These are phyloP conservation scores for Drosophila nigricruria DNA, from an alignment of 2,888 invertebrate species.

Conservation along the genomic window DNA sequence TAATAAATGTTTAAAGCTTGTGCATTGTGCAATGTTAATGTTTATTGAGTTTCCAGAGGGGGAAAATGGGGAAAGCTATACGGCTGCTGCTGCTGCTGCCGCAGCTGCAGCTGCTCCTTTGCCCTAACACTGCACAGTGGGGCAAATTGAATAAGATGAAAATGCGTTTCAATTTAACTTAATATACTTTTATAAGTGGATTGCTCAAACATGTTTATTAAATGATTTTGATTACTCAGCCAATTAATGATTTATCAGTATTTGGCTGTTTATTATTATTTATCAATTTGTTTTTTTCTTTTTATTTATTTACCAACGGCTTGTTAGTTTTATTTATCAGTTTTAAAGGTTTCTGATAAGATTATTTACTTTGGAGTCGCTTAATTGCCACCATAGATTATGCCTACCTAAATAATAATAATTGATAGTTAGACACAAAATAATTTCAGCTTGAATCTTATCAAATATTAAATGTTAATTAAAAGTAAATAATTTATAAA, in stretches of 20 bases:
- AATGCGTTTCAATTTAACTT: background rate
- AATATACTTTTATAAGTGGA: background rate
- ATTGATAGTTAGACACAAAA: background rate
- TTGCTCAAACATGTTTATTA: background rate
- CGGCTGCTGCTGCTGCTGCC: background rate
- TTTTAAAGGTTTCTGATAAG: background rate
- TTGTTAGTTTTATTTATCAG: background rate
- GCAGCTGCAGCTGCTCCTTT: background rate
- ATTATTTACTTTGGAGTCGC: background rate
- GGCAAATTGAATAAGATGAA: background rate
- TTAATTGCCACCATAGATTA: background rate
- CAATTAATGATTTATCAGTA: background rate
- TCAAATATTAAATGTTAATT: background rate
- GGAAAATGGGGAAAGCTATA: background rate
- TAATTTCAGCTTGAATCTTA: background rate
- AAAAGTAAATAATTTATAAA: background rate
- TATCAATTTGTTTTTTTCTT: no score
- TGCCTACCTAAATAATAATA: background rate
- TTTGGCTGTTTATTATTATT: background rate
- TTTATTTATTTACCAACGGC: background rate
- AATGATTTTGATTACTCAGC: background rate
- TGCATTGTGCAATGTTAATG: constrained; percentile 53
- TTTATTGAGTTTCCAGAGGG: constrained; percentile 15
- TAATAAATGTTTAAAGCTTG: constrained; percentile 68
- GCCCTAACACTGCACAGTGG: constrained; percentile 25